Conservation (phyloP, 2,797 vertebrate genomes). For the Pelobates cultripes region DNA sequence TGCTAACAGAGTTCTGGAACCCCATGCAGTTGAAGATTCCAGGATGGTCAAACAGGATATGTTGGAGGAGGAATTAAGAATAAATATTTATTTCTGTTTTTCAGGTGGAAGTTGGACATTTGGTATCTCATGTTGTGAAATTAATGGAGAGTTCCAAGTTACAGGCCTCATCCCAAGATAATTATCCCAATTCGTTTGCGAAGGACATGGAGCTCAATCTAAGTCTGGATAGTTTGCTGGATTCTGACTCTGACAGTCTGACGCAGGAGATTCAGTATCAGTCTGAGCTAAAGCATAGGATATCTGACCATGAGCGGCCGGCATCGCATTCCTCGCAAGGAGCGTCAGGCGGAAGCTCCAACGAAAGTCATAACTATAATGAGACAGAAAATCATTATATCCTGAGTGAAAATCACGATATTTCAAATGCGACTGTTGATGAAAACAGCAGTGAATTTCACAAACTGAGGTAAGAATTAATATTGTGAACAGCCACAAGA, state of each 20-base stretch:
- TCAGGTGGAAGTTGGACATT: not conserved
- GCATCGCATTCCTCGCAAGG: not conserved
- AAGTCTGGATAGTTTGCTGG: slow-evolving; percentile 40
- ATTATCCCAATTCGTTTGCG: not conserved
- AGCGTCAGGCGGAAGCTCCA: not conserved
- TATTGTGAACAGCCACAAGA: too few species aligned
- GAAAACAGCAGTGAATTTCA: not conserved
- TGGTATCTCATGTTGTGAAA: not conserved
- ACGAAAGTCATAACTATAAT: not conserved
- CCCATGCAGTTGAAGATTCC: too few species aligned
- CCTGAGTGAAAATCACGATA: not conserved
- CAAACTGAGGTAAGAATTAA: not conserved
- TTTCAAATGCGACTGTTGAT: not conserved
- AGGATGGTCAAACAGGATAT: too few species aligned
- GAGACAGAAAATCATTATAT: not conserved
- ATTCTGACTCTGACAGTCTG: slow-evolving; percentile 35
- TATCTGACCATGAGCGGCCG: not conserved
- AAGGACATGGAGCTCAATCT: not conserved
- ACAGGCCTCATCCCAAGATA: not conserved
- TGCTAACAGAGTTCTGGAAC: too few species aligned
- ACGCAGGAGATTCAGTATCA: slow-evolving; percentile 33
- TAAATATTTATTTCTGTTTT: too few species aligned
- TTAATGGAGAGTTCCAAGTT: not conserved
- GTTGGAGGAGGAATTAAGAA: too few species aligned
- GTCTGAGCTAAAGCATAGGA: slow-evolving; percentile 22